phyloP scores from a whole-genome alignment of 1,140 invertebrate genomes.

The Globodera rostochiensis region DNA sequence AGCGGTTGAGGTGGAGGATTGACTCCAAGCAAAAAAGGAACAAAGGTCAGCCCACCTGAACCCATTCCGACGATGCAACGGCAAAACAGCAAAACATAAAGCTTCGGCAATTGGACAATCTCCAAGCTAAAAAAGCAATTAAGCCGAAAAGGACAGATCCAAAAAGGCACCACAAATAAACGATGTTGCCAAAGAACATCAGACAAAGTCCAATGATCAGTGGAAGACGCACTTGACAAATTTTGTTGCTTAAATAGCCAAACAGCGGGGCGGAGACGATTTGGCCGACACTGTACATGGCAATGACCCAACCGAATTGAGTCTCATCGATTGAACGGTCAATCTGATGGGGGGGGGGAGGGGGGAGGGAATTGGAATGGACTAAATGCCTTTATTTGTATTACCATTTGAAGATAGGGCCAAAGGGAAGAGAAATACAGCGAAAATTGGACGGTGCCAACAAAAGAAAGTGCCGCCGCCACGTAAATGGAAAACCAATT shows the following conservation, averaged over 20 bases:
- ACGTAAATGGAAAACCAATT: slow-evolving; percentile 52
- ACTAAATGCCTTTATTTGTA: neutral
- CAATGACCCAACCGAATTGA: slow-evolving; percentile 67
- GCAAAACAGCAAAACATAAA: slow-evolving; percentile 44
- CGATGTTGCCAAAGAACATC: slow-evolving; percentile 66
- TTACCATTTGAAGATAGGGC: slow-evolving; percentile 48
- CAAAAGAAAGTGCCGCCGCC: slow-evolving; percentile 45
- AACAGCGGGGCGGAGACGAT: slow-evolving; percentile 67
- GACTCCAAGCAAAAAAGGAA: too few relatives aligned
- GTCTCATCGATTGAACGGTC: slow-evolving; percentile 62
- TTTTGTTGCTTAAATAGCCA: slow-evolving; percentile 65
- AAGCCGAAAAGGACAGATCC: neutral
- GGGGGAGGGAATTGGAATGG: neutral
- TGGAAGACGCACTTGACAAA: slow-evolving; percentile 62
- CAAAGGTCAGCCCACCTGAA: slow-evolving; percentile 30
- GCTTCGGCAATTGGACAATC: slow-evolving; percentile 25
- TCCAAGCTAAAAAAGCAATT: slow-evolving; percentile 37
- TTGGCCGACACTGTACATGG: slow-evolving; percentile 67
- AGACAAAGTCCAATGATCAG: slow-evolving; percentile 64
- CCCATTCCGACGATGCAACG: slow-evolving; percentile 53
- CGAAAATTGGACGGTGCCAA: slow-evolving; percentile 52
- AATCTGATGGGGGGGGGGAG: slow-evolving; percentile 53
- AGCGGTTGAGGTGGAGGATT: too few relatives aligned
- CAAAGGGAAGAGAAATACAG: slow-evolving; percentile 50
- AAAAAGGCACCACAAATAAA: slow-evolving; percentile 61